phyloP scores from a whole-genome alignment of 2,888 invertebrate genomes.

The Trichopria drosophilae region DNA sequence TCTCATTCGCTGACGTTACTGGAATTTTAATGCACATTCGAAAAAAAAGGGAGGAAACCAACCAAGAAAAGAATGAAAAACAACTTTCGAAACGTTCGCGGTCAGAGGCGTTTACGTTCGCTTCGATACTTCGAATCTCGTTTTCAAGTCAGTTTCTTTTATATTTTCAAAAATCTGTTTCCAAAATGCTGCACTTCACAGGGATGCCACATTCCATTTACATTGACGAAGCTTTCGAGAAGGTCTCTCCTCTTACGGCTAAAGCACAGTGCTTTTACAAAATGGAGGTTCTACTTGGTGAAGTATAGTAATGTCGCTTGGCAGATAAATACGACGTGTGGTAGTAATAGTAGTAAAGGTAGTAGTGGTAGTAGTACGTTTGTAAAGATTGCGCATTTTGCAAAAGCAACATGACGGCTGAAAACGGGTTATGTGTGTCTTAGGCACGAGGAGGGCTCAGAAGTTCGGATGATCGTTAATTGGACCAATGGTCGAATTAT shows the following conservation, averaged over 20 bases:
- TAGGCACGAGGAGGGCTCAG: no score
- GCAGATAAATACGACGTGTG: constrained; percentile 35
- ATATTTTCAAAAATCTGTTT: no score
- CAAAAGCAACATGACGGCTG: constrained; percentile 43
- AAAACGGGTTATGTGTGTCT: constrained; percentile 25
- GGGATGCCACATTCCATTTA: constrained; percentile 58
- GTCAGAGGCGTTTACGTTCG: constrained; percentile 27
- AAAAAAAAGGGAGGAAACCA: no score
- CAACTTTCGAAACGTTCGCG: constrained; percentile 26
- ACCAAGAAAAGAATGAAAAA: constrained; percentile 4
- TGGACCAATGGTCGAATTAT: no score
- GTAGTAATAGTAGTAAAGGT: constrained; percentile 31
- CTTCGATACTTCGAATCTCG: constrained; percentile 34
- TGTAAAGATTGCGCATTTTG: constrained; percentile 39
- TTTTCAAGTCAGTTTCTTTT: no score
- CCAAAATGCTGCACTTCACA: constrained; percentile 56
- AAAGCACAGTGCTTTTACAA: constrained; percentile 51
- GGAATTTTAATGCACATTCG: no score
- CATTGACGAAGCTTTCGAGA: constrained; percentile 58
- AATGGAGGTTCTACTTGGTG: constrained; percentile 45
- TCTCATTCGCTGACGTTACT: no score
- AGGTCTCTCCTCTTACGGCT: constrained; percentile 39
- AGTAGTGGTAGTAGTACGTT: constrained; percentile 29
- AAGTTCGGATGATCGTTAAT: no score
- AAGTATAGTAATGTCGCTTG: constrained; percentile 42